Percentiles rank a stretch among this genome's conserved stretches.
These are phyloP conservation scores for Cantharis rustica DNA, from an alignment of 2,888 invertebrate genomes.

Conservation along the genomic window DNA sequence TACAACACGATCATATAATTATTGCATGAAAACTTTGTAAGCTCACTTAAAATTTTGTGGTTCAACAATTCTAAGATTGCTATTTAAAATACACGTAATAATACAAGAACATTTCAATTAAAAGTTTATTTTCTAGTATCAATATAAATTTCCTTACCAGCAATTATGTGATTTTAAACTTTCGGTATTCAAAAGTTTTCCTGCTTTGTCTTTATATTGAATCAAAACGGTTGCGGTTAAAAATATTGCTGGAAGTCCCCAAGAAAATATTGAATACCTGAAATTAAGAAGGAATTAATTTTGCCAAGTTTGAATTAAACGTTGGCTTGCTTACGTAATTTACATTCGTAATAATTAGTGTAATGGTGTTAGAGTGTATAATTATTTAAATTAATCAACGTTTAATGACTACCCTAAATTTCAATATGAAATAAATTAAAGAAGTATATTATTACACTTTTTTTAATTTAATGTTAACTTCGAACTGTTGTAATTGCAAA, in stretches of 20 bases:
- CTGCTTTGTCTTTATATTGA: constrained; percentile 59
- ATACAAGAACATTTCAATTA: neutral
- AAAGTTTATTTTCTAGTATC: neutral
- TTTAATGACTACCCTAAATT: neutral
- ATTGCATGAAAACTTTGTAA: neutral
- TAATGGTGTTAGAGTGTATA: neutral
- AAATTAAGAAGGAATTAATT: constrained; percentile 22
- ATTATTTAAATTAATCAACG: neutral
- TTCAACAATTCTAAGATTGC: neutral
- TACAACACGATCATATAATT: neutral
- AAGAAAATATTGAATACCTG: constrained; percentile 66
- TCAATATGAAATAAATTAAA: neutral
- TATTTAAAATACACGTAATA: neutral
- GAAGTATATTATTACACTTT: neutral
- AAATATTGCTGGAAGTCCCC: constrained; percentile 66
- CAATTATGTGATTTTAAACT: constrained; percentile 60
- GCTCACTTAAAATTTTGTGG: neutral
- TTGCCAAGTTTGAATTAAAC: neutral
- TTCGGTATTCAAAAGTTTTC: constrained; percentile 56
- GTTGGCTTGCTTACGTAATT: neutral
- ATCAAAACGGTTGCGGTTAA: constrained; percentile 59
- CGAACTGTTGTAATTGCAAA: neutral
- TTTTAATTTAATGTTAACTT: neutral
- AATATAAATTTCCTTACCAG: constrained; percentile 55
- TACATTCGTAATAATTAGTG: neutral